phyloP scores from a whole-genome alignment of 2,797 vertebrate species.

The Thripadectes ignobilis region DNA sequence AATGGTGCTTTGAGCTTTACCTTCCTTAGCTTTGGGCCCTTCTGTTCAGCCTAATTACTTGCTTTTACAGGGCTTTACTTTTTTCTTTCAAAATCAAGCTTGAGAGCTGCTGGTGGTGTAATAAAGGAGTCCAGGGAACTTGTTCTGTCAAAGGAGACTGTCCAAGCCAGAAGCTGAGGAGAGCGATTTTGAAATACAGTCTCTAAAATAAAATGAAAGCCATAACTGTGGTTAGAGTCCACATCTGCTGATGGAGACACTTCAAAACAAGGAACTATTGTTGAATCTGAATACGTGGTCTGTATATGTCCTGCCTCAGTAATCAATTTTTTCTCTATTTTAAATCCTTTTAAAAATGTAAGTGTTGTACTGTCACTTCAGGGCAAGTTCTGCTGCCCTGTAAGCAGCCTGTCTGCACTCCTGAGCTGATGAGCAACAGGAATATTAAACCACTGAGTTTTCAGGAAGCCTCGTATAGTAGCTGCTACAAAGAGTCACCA shows the following conservation, averaged over 20 bases:
- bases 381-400: background rate
- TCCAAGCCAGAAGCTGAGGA: background rate
- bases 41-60: constrained; percentile 15
- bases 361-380: background rate
- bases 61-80: constrained; percentile 9
- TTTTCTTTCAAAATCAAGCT: constrained; percentile 63
- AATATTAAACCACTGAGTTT: background rate
- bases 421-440: background rate
- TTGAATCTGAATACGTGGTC: background rate
- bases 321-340: background rate
- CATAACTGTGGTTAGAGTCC: background rate
- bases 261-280: background rate
- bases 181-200: background rate
- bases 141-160: background rate
- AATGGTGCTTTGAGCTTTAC: constrained; percentile 42
- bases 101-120: constrained; percentile 64
- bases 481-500: background rate
- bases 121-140: constrained; percentile 49
- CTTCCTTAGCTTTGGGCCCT: constrained; percentile 27
- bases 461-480: background rate
- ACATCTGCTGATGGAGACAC: background rate
- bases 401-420: background rate
- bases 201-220: background rate
- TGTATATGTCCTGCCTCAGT: background rate
- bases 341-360: background rate